phyloP scores from a whole-genome alignment of 2,888 invertebrate genomes.

The Elmis aenea region DNA sequence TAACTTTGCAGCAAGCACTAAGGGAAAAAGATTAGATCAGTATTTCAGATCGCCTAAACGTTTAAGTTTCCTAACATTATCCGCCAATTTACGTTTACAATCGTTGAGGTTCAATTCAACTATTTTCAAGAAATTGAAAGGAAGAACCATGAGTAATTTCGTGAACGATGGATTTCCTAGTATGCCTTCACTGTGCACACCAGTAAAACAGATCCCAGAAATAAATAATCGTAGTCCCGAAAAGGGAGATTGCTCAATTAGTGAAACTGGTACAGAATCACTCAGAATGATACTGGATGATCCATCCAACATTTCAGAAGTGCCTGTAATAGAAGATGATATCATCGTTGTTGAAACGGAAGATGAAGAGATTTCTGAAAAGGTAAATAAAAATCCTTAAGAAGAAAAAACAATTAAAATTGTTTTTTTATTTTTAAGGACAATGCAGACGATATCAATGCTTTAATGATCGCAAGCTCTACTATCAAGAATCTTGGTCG shows the following conservation, averaged over 20 bases:
- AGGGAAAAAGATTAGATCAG: conserved; percentile 17
- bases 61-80: background rate
- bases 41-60: conserved; percentile 16
- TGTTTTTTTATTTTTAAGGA: conserved; percentile 39
- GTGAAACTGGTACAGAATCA: conserved; percentile 4
- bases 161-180: conserved; percentile 35
- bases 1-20: too few species aligned
- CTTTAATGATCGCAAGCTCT: conserved; percentile 54
- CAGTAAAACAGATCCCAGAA: conserved; percentile 22
- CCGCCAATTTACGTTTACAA: conserved; percentile 3
- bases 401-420: background rate
- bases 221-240: background rate
- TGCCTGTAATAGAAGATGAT: conserved; percentile 6
- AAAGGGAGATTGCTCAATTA: too few species aligned
- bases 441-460: conserved; percentile 55
- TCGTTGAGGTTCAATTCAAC: conserved; percentile 31
- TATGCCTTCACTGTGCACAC: conserved; percentile 39
- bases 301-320: conserved; percentile 1
- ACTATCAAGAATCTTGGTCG: conserved; percentile 43
- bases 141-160: background rate
- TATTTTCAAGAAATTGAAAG: conserved; percentile 23
- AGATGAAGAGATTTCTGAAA: conserved; percentile 15
- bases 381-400: conserved; percentile 17
- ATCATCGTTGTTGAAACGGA: conserved; percentile 8
- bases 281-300: background rate